phyloP scores from a whole-genome alignment of 2,113 vertebrate genomes.

The Chlorodrepanis virens region DNA sequence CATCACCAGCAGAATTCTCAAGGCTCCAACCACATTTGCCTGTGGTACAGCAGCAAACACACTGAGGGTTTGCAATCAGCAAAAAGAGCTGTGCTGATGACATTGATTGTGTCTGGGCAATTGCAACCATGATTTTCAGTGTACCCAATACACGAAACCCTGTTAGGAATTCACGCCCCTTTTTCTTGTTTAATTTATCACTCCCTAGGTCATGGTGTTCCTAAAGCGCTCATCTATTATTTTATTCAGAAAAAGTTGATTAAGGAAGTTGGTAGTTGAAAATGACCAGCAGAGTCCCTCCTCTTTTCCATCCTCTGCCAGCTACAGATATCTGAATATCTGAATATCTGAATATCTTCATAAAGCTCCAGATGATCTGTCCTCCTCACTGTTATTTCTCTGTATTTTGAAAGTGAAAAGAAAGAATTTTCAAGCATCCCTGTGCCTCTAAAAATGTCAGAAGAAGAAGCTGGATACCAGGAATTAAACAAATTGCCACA shows the following conservation, averaged over 20 bases:
- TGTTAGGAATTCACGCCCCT: not conserved
- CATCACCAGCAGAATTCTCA: not conserved
- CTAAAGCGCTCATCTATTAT: not conserved
- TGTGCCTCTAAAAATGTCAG: not conserved
- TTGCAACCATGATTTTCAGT: not conserved
- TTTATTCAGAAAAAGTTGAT: not conserved
- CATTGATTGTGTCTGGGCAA: not conserved
- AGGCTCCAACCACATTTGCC: not conserved
- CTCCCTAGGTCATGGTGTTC: not conserved
- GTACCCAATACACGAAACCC: not conserved
- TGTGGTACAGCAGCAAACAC: not conserved
- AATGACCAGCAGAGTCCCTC: not conserved
- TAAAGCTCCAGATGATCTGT: not conserved
- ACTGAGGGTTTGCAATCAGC: not conserved
- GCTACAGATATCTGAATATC: not conserved
- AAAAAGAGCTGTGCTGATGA: not conserved
- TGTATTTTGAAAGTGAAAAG: not conserved
- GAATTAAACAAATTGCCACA: not conserved
- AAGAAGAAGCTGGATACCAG: not conserved
- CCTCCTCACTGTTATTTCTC: not conserved
- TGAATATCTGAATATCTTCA: not conserved
- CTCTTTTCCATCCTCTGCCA: not conserved
- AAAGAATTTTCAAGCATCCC: not conserved
- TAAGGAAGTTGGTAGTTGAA: not conserved
- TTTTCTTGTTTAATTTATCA: not conserved